Conservation (phyloP, 2,797 vertebrate species). For the Xyrichtys novacula region DNA sequence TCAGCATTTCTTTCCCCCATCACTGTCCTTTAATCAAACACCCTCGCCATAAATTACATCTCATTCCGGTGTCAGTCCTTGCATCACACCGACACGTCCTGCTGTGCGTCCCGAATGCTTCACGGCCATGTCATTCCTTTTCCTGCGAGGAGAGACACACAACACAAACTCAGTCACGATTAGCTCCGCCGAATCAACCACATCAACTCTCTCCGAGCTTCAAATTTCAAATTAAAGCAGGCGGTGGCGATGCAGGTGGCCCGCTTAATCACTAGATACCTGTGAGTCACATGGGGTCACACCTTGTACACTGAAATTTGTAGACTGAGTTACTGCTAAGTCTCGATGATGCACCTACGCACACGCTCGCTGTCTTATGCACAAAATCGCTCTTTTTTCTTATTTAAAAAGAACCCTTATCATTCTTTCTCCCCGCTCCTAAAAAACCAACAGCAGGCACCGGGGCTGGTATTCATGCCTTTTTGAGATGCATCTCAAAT, state of each 20-base stretch:
- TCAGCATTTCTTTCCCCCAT: too few relatives aligned
- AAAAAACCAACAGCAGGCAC: conserved; percentile 41
- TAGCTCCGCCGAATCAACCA: conserved; percentile 26
- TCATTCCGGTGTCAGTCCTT: conserved; percentile 48
- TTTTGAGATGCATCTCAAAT: conserved; percentile 68
- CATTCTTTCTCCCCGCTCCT: conserved; percentile 7
- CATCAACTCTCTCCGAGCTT: conserved; percentile 38
- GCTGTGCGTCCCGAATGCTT: conserved; percentile 36
- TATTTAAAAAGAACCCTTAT: conserved; percentile 34
- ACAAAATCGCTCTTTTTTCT: conserved; percentile 46
- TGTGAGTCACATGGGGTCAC: conserved; percentile 57
- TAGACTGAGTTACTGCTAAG: conserved; percentile 2
- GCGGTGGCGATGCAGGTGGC: conserved; percentile 39
- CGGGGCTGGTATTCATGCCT: conserved; percentile 54
- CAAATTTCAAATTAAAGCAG: conserved; percentile 50
- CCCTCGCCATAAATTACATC: conserved; percentile 56
- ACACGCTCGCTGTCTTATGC: conserved; percentile 26
- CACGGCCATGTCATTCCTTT: conserved; percentile 34
- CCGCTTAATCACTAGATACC: conserved; percentile 48
- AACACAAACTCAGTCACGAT: conserved; percentile 59
- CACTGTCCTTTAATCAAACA: conserved; percentile 45
- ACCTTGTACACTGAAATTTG: conserved; percentile 38
- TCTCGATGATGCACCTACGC: conserved; percentile 7
- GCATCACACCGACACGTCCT: conserved; percentile 46
- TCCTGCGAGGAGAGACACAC: conserved; percentile 69